Conservation (phyloP, 2,113 vertebrate genomes). For the Esox niger region DNA sequence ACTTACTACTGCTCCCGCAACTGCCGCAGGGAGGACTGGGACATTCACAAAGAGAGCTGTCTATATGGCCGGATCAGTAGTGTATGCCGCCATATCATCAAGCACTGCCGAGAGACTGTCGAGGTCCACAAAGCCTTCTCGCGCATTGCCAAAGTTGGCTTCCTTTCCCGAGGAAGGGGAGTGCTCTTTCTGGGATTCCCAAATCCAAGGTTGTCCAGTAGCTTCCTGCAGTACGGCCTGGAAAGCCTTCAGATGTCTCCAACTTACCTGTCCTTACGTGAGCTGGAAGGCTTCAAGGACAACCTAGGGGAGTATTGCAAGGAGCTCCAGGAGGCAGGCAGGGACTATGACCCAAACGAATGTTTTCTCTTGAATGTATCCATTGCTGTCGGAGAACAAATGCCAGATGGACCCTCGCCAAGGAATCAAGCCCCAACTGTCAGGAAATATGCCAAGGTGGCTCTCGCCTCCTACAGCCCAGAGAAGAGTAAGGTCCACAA, state of each 20-base stretch:
- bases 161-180: constrained; percentile 91
- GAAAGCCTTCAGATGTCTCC: constrained; percentile 92
- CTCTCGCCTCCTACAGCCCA: constrained; percentile 89
- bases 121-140: constrained; percentile 96
- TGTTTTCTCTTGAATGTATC: constrained; percentile 98
- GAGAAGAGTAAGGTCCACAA: constrained; percentile 80
- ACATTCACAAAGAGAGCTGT: constrained; percentile 92
- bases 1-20: constrained; percentile 96
- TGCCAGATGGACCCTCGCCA: constrained; percentile 80
- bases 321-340: constrained; percentile 88
- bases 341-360: constrained; percentile 93
- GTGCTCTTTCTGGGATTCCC: constrained; percentile 95
- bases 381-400: constrained; percentile 87
- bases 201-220: constrained; percentile 84
- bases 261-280: constrained; percentile 91
- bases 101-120: constrained; percentile 88
- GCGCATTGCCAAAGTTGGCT: constrained; percentile 94
- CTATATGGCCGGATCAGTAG: constrained; percentile 90
- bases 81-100: constrained; percentile 89
- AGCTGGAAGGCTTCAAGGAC: constrained; percentile 89
- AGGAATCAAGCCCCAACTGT: constrained; percentile 85
- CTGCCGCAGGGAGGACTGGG: constrained; percentile 95
- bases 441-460: constrained; percentile 95
- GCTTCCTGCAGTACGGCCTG: constrained; percentile 90
- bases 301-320: constrained; percentile 90